Evolutionary conservation across 2,113 vertebrate species (phyloP).

Genomic region (Sinocyclocheilus rhinocerous): DNA sequence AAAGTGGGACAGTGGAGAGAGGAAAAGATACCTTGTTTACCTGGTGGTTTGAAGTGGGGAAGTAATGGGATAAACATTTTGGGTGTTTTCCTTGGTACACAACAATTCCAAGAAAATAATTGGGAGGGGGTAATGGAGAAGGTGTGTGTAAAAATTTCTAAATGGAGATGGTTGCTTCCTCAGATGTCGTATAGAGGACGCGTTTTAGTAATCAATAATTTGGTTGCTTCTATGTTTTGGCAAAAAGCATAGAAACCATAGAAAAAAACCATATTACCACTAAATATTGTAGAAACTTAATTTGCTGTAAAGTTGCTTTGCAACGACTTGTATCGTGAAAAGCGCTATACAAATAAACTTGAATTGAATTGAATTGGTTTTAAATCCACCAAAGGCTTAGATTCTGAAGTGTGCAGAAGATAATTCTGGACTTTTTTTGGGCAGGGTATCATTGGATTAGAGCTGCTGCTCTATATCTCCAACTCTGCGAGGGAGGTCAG

Average conservation of each 20-base stretch:
- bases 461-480: neutral
- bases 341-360: too few relatives aligned
- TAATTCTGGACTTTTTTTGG: neutral
- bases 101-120: neutral
- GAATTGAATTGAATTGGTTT: neutral
- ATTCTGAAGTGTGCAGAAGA: neutral
- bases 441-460: neutral
- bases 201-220: neutral
- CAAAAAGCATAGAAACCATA: neutral
- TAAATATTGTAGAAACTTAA: too few relatives aligned
- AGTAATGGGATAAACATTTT: too few relatives aligned
- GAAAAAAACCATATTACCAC: too few relatives aligned
- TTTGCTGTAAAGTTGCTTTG: too few relatives aligned
- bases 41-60: too few relatives aligned
- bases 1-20: too few relatives aligned
- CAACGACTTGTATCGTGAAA: too few relatives aligned
- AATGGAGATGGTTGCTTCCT: neutral
- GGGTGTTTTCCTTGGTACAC: too few relatives aligned
- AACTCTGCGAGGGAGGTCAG: neutral
- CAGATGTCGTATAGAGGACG: neutral
- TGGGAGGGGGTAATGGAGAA: neutral
- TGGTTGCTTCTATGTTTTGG: neutral
- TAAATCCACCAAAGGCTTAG: neutral
- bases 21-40: too few relatives aligned
- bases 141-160: neutral